Evolutionary conservation across 2,888 invertebrate genomes (phyloP).

Genomic region (Lasioglossum zephyrum): DNA sequence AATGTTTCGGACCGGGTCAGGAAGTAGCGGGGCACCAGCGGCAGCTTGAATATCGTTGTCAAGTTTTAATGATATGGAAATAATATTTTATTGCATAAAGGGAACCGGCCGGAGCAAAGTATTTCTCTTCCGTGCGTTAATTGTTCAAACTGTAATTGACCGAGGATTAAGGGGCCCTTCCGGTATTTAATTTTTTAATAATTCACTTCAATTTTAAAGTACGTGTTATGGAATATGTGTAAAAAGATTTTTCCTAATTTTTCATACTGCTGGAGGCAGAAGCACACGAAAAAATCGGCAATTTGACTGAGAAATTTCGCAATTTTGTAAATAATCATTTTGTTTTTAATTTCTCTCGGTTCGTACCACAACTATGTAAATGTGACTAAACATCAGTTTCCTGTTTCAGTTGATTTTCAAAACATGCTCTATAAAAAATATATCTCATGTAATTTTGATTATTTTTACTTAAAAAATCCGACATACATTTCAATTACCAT

Average conservation of each 20-base stretch:
- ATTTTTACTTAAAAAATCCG: no score
- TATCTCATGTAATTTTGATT: no score
- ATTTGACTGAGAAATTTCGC: not conserved
- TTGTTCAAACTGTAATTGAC: constrained; percentile 21
- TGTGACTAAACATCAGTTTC: not conserved
- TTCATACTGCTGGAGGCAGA: not conserved
- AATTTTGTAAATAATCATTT: no score
- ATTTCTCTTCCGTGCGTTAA: not conserved
- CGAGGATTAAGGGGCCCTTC: not conserved
- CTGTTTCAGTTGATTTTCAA: no score
- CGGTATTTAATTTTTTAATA: not conserved
- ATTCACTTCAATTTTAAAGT: not conserved
- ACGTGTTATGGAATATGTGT: not conserved
- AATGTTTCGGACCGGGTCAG: constrained; percentile 20
- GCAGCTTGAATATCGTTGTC: constrained; percentile 29
- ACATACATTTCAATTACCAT: no score
- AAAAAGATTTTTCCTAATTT: not conserved
- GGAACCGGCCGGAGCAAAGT: not conserved
- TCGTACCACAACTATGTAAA: no score
- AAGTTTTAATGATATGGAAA: constrained; percentile 47
- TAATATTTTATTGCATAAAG: constrained; percentile 47
- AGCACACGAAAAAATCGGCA: not conserved
- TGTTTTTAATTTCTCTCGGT: no score
- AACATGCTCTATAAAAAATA: no score
- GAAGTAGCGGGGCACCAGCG: not conserved